A percentile compares a stretch with the other conserved stretches of the same genome.
phyloP scores from a whole-genome alignment of 2,888 invertebrate genomes.

The Leucoma salicis region DNA sequence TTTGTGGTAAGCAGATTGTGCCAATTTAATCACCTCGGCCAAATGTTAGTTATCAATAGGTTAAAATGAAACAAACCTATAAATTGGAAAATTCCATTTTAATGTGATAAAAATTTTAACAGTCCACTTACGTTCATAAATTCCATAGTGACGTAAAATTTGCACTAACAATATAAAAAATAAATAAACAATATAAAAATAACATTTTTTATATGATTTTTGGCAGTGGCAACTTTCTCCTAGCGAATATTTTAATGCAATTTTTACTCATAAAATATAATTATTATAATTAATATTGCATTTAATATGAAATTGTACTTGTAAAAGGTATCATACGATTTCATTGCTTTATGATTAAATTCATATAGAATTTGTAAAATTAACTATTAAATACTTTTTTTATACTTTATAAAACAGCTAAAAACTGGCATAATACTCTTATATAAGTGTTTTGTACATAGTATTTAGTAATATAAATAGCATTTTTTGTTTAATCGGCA shows the following conservation, averaged over 20 bases:
- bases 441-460: too few species aligned
- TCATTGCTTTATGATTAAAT: constrained; percentile 9
- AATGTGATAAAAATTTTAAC: constrained; percentile 75
- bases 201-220: constrained; percentile 19
- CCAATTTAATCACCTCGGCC: constrained; percentile 67
- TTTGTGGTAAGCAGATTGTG: constrained; percentile 71
- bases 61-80: constrained; percentile 58
- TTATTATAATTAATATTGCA: constrained; percentile 30
- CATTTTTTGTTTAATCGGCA: too few species aligned
- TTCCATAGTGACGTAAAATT: constrained; percentile 25
- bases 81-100: constrained; percentile 49
- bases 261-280: constrained; percentile 18
- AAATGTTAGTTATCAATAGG: constrained; percentile 37
- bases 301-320: constrained; percentile 50
- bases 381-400: constrained; percentile 31
- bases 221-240: constrained; percentile 25
- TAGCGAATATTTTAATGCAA: constrained; percentile 28
- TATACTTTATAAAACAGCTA: too few species aligned
- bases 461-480: too few species aligned
- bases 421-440: background rate
- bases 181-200: constrained; percentile 18
- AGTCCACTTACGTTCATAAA: constrained; percentile 70
- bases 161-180: constrained; percentile 6
- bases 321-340: constrained; percentile 43
- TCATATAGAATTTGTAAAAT: constrained; percentile 8